phyloP scores from a whole-genome alignment of 2,888 invertebrate genomes.

The Microplitis manilae region DNA sequence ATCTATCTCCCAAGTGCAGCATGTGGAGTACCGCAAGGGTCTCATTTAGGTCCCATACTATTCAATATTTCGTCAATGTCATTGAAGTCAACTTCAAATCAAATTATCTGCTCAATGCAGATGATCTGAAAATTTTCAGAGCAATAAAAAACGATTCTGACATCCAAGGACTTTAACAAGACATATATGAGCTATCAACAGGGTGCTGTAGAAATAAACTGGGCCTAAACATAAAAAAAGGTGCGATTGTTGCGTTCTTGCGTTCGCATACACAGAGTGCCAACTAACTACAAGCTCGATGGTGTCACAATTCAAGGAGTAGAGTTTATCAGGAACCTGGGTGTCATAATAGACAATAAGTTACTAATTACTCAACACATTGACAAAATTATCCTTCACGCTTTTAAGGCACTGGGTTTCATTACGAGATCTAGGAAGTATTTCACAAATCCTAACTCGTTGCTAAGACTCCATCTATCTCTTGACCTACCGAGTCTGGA shows the following conservation, averaged over 20 bases:
- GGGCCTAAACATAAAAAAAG: neutral
- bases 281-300: neutral
- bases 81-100: neutral
- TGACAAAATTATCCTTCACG: neutral
- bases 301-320: neutral
- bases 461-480: neutral
- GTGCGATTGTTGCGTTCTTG: neutral
- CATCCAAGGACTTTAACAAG: neutral
- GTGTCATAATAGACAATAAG: neutral
- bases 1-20: too few relatives aligned
- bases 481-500: neutral
- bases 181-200: neutral
- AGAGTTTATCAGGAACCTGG: neutral
- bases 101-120: neutral
- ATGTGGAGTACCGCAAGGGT: neutral
- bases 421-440: neutral
- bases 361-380: neutral
- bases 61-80: neutral
- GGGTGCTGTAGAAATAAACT: neutral
- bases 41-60: neutral
- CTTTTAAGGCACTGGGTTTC: neutral
- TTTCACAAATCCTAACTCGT: neutral
- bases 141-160: neutral
- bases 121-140: constrained; percentile 7
- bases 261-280: neutral